Evolutionary conservation across 2,797 vertebrate species (phyloP), one percentile per base, ranked within the genome.

Genomic region (Sebastes glaucus): DNA sequence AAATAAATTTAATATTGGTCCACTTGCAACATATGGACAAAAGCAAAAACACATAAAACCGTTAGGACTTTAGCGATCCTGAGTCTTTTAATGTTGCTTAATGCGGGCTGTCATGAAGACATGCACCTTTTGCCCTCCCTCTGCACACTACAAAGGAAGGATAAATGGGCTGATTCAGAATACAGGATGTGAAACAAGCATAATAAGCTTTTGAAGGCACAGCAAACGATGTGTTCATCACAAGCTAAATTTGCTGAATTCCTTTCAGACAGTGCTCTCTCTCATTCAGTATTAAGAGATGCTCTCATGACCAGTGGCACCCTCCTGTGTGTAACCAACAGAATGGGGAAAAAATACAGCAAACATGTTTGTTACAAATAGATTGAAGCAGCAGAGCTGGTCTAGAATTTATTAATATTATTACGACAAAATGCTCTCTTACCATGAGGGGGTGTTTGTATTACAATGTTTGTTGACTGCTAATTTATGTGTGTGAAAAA

Each of bases 141-240:
- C 27, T 57, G 63, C 20, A 3, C 28, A 22, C 46, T 25, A 5
- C 46, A 83, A 28, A 66, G 38, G 6, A 7, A 55, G 27, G 35
- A 74, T 49, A 71, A 74, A 64, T 33, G 61, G 23, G 20, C 30
- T 32, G 33, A 53, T 68, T 22, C 13, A 20, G 32, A 61, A 70
- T 7, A 77, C 8, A 74, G 9, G 32, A 38, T 71, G 27, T 28
- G 33, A 85, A 78, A 83, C 23, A 35, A 23, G 6, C 13, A 23
- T 53, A 25, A 81, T 70, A 52, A 18, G 59, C 56, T 38, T 76
- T 27, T 32, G 52, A 77, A 77, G 49, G 69, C 38, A n/a, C 0
- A 10, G 55, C 71, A 71, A 63, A 74, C 63, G 38, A 27, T 62
- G 32, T 8, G 71, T 63, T 87, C 42, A 65, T 83, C 60, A 57